These are phyloP conservation scores for Gnathonemus echidnorhynchus DNA, from an alignment of 2,113 vertebrate species.

Conservation along the genomic window DNA sequence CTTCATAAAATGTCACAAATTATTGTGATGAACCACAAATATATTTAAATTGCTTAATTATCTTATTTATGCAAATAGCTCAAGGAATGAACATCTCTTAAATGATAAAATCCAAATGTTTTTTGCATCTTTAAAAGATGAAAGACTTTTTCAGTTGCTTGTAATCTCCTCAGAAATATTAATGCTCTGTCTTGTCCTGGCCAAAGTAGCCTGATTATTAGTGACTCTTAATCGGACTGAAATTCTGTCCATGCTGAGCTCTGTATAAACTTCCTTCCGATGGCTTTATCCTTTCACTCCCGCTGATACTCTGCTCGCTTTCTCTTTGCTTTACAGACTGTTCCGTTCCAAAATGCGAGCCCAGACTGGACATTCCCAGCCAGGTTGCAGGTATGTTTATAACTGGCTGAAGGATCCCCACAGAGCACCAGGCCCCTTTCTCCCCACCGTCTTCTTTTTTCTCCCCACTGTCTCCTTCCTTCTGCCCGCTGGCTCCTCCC, in stretches of 20 bases:
- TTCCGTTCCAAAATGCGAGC: slow-evolving; percentile 60
- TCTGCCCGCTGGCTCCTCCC: too few species aligned
- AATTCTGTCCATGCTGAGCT: neutral
- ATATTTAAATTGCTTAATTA: neutral
- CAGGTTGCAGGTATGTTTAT: slow-evolving; percentile 52
- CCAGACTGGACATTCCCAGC: slow-evolving; percentile 57
- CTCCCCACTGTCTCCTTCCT: neutral
- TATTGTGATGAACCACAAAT: neutral
- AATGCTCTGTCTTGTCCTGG: neutral
- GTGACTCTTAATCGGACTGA: neutral
- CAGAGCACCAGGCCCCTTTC: neutral
- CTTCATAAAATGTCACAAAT: neutral
- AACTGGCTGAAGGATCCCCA: neutral
- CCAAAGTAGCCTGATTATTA: neutral
- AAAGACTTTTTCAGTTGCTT: neutral
- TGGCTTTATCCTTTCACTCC: neutral
- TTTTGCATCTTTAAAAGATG: neutral
- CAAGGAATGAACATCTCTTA: neutral
- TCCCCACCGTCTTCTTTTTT: neutral
- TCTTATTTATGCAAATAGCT: neutral
- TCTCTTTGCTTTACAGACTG: slow-evolving; percentile 47
- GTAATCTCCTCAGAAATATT: neutral
- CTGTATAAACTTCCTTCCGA: neutral
- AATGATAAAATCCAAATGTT: neutral
- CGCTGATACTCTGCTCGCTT: slow-evolving; percentile 7